These are phyloP conservation scores for Lucilia sericata DNA, from an alignment of 1,140 invertebrate species.

Conservation along the genomic window DNA sequence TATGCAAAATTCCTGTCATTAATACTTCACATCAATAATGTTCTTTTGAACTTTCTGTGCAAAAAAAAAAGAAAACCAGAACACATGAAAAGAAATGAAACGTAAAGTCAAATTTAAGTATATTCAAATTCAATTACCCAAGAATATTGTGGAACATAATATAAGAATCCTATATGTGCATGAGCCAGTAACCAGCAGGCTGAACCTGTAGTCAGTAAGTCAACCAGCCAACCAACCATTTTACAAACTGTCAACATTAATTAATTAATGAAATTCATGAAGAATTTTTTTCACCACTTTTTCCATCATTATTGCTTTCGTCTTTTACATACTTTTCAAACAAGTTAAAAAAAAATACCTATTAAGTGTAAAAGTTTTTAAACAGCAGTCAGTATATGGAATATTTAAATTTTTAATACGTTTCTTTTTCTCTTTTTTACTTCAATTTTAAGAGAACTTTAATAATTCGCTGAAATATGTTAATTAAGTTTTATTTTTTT, in stretches of 20 bases:
- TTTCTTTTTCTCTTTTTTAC: too few species aligned
- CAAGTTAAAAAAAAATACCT: neutral
- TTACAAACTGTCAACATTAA: conserved; percentile 13
- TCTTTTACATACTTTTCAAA: neutral
- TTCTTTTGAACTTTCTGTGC: too few species aligned
- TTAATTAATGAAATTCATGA: conserved; percentile 27
- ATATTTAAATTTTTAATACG: neutral
- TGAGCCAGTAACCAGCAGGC: neutral
- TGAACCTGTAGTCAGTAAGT: neutral
- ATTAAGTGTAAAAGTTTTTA: neutral
- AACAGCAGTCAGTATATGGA: neutral
- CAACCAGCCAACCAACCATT: neutral
- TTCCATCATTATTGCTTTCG: neutral
- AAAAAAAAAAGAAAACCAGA: too few species aligned
- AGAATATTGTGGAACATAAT: neutral
- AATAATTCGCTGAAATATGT: too few species aligned
- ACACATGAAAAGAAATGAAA: too few species aligned
- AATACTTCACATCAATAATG: too few species aligned
- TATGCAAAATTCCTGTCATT: too few species aligned
- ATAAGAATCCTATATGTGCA: too few species aligned
- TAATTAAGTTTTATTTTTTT: too few species aligned
- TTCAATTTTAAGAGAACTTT: too few species aligned
- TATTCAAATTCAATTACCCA: neutral
- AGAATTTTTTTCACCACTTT: neutral
- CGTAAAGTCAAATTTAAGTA: too few species aligned